Evolutionary conservation across 1,140 invertebrate species (phyloP), one percentile per base, ranked within the genome.

Genomic region (Zaprionus vittiger): DNA sequence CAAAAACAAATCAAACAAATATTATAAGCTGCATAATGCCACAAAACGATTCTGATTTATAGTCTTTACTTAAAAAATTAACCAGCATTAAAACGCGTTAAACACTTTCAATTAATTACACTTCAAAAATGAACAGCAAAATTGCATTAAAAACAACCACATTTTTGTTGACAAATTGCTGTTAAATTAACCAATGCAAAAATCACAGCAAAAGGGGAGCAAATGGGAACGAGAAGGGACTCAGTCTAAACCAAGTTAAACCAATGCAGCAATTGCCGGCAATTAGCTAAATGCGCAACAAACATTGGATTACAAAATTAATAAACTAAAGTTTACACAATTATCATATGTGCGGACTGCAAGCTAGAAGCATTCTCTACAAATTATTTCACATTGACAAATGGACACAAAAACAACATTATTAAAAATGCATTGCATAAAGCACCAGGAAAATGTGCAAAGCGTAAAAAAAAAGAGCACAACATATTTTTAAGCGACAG

Each of bases 361-460:
- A 26, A 80, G 65, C 77, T 80, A 83, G 82, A 71, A 68, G 63
- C 41, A 67, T 73, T 52, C 55, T 47, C 55, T 68, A 47, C 80
- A 77, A 81, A 87, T 80, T 85, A 86, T 82, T 83, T 87, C 65
- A 80, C 74, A 80, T 73, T 84, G 77, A 81, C 78, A 83, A 89
- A 89, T 84, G 61, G 77, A 44, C 31, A 76, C 67, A 76, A 77
- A 74, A 70, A 70, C 79, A 72, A 72, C 73, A 82, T 54, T 64
- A 87, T 87, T 81, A 87, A 87, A 90, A 85, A 87, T 87, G 81
- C 68, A 87, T 84, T 62, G 76, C 65, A 76, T 81, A 76, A 82
- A 81, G 71, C 61, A 75, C 66, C 44, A 63, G 14, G 37, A 41
- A 61, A 57, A 47, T 49, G 34, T 55, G 47, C 7, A n/a, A 9